Evolutionary conservation across 2,888 invertebrate genomes (phyloP).

Genomic region (Apodemia mormo): DNA sequence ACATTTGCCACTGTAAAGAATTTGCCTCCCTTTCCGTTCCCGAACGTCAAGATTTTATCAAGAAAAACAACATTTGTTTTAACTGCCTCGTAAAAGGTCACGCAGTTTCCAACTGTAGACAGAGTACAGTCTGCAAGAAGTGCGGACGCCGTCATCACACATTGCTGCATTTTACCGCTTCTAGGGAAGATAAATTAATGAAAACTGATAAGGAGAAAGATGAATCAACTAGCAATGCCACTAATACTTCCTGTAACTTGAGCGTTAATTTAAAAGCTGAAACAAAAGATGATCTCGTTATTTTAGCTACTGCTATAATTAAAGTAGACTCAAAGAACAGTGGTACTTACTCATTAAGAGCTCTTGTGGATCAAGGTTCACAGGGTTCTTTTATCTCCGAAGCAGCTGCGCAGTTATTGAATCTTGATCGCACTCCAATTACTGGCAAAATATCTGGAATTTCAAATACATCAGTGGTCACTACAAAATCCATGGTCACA

Average conservation of each 20-base stretch:
- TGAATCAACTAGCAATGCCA: not conserved
- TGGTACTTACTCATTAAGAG: slow-evolving; percentile 25
- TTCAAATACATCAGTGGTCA: slow-evolving; percentile 31
- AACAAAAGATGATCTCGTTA: slow-evolving; percentile 23
- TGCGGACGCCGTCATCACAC: slow-evolving; percentile 36
- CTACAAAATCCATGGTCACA: slow-evolving; percentile 35
- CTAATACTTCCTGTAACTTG: slow-evolving; percentile 7
- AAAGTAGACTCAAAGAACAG: slow-evolving; percentile 24
- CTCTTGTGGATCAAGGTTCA: slow-evolving; percentile 37
- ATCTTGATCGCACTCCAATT: slow-evolving; percentile 29
- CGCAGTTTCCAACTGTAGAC: slow-evolving; percentile 14
- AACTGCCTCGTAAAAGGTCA: slow-evolving; percentile 35
- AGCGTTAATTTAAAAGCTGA: slow-evolving; percentile 27
- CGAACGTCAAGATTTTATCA: slow-evolving; percentile 32
- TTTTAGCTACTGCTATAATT: slow-evolving; percentile 35
- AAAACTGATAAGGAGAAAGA: slow-evolving; percentile 13
- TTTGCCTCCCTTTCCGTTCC: slow-evolving; percentile 26
- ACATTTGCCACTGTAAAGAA: slow-evolving; percentile 34
- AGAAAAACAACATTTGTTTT: slow-evolving; percentile 34
- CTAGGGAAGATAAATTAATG: not conserved
- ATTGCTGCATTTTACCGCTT: slow-evolving; percentile 16
- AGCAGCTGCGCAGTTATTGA: slow-evolving; percentile 31
- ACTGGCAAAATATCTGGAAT: slow-evolving; percentile 36
- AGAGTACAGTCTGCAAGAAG: slow-evolving; percentile 31
- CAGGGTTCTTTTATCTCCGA: slow-evolving; percentile 37